A percentile compares a stretch with the other conserved stretches of the same genome.
phyloP scores from a whole-genome alignment of 2,888 invertebrate genomes.

The Drosophila anomalata region DNA sequence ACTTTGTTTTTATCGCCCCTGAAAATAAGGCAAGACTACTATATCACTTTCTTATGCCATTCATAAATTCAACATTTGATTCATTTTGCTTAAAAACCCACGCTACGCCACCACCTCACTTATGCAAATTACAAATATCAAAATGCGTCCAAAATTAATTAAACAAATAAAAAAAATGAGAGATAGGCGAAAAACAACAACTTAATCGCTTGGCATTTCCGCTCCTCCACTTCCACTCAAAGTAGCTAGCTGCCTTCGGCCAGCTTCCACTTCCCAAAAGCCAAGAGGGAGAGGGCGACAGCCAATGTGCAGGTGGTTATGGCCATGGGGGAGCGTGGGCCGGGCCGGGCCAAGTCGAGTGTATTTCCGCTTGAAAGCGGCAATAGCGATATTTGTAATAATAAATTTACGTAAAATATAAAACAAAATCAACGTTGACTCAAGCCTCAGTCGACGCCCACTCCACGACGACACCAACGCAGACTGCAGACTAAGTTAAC shows the following conservation, averaged over 20 bases:
- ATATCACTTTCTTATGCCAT: conserved; percentile 17
- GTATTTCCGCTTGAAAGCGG: conserved; percentile 77
- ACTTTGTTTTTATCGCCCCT: background rate
- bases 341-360: conserved; percentile 67
- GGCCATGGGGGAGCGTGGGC: conserved; percentile 54
- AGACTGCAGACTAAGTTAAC: conserved; percentile 31
- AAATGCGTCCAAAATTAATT: conserved; percentile 38
- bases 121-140: conserved; percentile 56
- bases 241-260: conserved; percentile 34
- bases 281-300: conserved; percentile 23
- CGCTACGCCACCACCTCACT: conserved; percentile 54
- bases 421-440: conserved; percentile 65
- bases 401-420: conserved; percentile 78
- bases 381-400: conserved; percentile 77
- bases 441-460: conserved; percentile 52
- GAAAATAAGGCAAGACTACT: conserved; percentile 5
- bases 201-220: conserved; percentile 73
- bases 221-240: conserved; percentile 57
- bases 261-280: conserved; percentile 70
- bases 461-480: conserved; percentile 41
- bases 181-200: conserved; percentile 60
- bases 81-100: conserved; percentile 41
- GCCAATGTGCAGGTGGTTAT: conserved; percentile 62
- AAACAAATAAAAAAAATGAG: conserved; percentile 20
- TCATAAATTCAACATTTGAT: conserved; percentile 49